Conservation (phyloP, 2,797 vertebrate genomes). For the Danio choprae region DNA sequence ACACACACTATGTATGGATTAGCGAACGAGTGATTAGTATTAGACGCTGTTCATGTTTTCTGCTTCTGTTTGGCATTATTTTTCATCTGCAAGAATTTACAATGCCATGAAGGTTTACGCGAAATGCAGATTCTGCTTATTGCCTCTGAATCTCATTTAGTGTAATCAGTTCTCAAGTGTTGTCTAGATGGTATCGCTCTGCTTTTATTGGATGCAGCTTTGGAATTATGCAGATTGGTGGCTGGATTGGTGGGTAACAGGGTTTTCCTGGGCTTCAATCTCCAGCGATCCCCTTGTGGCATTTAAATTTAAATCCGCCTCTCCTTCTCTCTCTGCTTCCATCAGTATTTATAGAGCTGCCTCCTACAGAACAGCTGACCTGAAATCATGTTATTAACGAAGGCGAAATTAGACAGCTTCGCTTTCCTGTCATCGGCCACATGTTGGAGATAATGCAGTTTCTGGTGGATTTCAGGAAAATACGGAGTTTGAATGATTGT, state of each 20-base stretch:
- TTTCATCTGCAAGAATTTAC: constrained; percentile 3
- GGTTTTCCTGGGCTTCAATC: constrained; percentile 17
- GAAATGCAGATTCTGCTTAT: constrained; percentile 9
- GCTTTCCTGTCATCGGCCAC: neutral
- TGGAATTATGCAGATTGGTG: constrained; percentile 20
- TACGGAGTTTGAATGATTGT: neutral
- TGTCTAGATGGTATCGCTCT: neutral
- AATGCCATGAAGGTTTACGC: neutral
- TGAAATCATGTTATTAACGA: constrained; percentile 48
- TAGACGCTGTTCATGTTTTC: neutral
- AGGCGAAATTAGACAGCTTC: constrained; percentile 12
- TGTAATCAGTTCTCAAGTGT: neutral
- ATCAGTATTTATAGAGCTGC: constrained; percentile 49
- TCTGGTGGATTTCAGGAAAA: neutral
- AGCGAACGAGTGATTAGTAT: too few relatives aligned
- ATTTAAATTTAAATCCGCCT: constrained; percentile 21
- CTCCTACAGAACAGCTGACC: constrained; percentile 56
- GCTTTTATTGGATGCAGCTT: constrained; percentile 14
- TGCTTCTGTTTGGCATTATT: constrained; percentile 18
- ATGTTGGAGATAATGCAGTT: constrained; percentile 1
- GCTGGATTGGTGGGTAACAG: neutral
- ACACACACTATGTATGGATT: too few relatives aligned
- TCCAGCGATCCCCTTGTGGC: neutral
- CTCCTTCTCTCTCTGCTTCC: constrained; percentile 25
- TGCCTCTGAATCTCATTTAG: constrained; percentile 19